Evolutionary conservation across 2,888 invertebrate genomes (phyloP), one percentile per base, ranked within the genome.

Genomic region (Philereme transversata): DNA sequence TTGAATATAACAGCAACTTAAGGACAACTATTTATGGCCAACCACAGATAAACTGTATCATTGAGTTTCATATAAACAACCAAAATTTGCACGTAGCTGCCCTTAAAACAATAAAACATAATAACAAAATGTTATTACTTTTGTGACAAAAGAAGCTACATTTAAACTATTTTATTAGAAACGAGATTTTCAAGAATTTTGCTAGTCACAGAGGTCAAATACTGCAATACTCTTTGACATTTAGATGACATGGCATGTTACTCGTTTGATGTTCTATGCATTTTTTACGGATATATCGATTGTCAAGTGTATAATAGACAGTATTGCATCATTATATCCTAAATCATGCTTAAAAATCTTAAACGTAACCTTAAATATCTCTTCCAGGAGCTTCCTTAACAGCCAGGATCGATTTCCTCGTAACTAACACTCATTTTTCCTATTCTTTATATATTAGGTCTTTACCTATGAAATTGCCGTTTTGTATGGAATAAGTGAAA

Each of bases 31-130:
- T 54, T 50, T 45, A 59, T 44, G 47, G 44, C n/a, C 10, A n/a
- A 49, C 46, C 46, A 33, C 41, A 43, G 41, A 47, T 48, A 58
- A 58, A 48, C 52, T 49, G 48, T 58, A 49, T 52, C 52, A 53
- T 50, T 43, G 49, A 43, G 38, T 3, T n/a, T 7, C 4, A 50
- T 22, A 36, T 38, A 58, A 47, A 48, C 5, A 40, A 33, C 43
- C 34, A n/a, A n/a, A n/a, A 38, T 40, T 53, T 38, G 46, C 38
- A 53, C 45, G 53, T 46, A 46, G 53, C 40, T 40, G 40, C 40
- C 22, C 22, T 22, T 3, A 22, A 22, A 22, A 22, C 38, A 8
- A 8, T 38, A 38, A 8, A 38, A 38, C 1, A 1, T 40, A 2
- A 40, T 6, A 40, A 0, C 4, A 5, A 40, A 4, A 40, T 40